Conservation (phyloP, 2,888 invertebrate genomes). For the Sinhomidia bicolor region DNA sequence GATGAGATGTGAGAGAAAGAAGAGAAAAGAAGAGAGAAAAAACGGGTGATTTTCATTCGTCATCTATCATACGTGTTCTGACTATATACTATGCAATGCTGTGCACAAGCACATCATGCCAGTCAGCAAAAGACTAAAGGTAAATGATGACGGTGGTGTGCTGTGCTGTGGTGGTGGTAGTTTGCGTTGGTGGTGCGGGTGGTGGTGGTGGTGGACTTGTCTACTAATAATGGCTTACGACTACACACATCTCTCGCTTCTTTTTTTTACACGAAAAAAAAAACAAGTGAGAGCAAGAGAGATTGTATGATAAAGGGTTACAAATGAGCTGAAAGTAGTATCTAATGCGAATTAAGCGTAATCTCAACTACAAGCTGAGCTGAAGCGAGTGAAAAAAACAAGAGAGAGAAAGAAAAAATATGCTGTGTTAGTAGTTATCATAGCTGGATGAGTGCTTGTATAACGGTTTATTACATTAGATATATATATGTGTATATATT, state of each 20-base stretch:
- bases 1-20: neutral
- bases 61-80: conserved; percentile 55
- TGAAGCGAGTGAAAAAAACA: neutral
- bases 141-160: conserved; percentile 8
- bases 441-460: no score
- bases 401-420: neutral
- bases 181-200: no score
- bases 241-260: neutral
- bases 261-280: no score
- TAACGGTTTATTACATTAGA: no score
- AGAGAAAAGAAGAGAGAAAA: neutral
- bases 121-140: conserved; percentile 17
- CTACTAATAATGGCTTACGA: conserved; percentile 23
- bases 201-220: neutral
- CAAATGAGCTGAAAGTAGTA: conserved; percentile 39
- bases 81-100: conserved; percentile 42
- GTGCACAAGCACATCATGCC: neutral
- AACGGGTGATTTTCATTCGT: conserved; percentile 57
- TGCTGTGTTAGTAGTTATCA: neutral
- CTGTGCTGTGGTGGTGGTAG: no score
- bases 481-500: neutral
- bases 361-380: neutral
- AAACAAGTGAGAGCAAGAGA: no score
- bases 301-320: conserved; percentile 7
- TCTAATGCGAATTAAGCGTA: conserved; percentile 31